Evolutionary conservation across 92 coral and sea anemone genomes (phyloP), one percentile per base, ranked within the genome.

Genomic region (Parazoanthus swiftii): DNA sequence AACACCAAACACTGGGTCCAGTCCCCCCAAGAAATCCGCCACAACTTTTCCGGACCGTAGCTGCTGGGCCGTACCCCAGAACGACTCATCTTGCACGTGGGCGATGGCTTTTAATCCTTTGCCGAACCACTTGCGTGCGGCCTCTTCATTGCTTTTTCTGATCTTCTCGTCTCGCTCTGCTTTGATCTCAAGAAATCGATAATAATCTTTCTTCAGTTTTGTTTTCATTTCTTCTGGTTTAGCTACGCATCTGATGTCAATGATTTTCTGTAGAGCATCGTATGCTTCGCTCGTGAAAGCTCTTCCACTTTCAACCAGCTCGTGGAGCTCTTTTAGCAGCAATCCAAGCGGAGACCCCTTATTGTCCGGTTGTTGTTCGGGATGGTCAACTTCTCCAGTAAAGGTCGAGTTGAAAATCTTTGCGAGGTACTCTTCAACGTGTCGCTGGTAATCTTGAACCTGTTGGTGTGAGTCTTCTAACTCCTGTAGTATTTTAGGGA

Each of bases 1-100:
- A 35, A 86, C 91, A 7, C 93, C 93, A 76, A 89, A 91, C 36
- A 91, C 90, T 2, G 93, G 93, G 67, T 91, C 93, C 16, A 91
- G 82, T 25, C 91, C 93, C 1, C 93, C 91, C 20, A 91, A 76
- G 87, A 91, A 85, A 65, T 91, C 93, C 5, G 67, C 89, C 18
- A 91, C 90, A 8, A 91, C 89, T 68, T 91, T 91, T 1, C 93
- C 93, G 15, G 91, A 89, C 50, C 93, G 85, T 15, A 91, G 88
- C 56, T 91, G 93, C 44, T 91, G 93, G 13, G 91, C 74, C 7
- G 93, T 86, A 5, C 93, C 93, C 93, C 93, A 91, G 58, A 91
- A 91, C 20, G 77, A 68, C 48, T 83, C 38, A 44, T 83, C 86
- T 4, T 46, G 86, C 23, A 83, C 74, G 21, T 83, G 76, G 4